Conservation (phyloP, 2,113 vertebrate genomes). For the Tonatia bakeri region DNA sequence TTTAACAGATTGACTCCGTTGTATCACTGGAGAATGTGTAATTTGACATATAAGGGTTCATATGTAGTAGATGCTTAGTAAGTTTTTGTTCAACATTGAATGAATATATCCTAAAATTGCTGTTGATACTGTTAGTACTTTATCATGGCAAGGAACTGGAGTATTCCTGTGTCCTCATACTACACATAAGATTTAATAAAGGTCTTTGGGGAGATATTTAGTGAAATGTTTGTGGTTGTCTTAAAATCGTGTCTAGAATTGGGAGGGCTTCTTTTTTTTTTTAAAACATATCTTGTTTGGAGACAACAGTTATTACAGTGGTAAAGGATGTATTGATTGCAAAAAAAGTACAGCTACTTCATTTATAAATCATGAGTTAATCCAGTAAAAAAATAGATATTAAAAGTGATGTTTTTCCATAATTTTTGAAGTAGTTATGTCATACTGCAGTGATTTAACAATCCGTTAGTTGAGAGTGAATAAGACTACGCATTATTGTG, state of each 20-base stretch:
- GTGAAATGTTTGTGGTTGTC: not conserved
- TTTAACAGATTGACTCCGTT: slow-evolving; percentile 9
- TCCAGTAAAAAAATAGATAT: not conserved
- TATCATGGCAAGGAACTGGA: not conserved
- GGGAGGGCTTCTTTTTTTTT: not conserved
- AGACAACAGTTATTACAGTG: not conserved
- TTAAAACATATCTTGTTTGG: not conserved
- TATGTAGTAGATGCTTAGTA: not conserved
- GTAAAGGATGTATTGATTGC: not conserved
- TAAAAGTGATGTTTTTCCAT: not conserved
- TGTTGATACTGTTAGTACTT: not conserved
- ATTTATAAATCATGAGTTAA: not conserved
- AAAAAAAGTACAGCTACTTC: not conserved
- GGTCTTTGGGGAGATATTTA: not conserved
- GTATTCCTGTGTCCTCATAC: not conserved
- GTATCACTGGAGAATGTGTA: not conserved
- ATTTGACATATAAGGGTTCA: not conserved
- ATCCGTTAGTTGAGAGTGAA: not conserved
- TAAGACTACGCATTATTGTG: not conserved
- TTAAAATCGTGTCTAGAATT: not conserved
- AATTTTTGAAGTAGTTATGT: slow-evolving; percentile 4
- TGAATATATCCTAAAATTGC: not conserved
- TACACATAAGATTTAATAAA: not conserved
- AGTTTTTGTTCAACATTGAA: slow-evolving; percentile 23
- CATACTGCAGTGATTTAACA: not conserved